Percentiles rank a stretch among this genome's conserved stretches.
These are phyloP conservation scores for Isichthys henryi DNA, from an alignment of 2,113 vertebrate genomes.

Conservation along the genomic window DNA sequence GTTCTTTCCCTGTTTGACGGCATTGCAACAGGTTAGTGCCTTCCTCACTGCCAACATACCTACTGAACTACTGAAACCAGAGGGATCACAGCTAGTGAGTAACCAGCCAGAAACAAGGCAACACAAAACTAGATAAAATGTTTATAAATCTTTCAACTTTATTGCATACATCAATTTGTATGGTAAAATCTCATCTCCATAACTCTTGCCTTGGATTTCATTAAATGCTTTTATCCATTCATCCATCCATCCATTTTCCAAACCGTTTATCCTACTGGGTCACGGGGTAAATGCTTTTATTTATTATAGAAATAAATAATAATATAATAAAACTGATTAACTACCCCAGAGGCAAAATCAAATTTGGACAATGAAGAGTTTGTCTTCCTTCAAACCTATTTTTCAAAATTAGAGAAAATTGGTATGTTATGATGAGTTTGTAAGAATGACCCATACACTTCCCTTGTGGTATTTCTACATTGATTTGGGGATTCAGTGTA, in stretches of 20 bases:
- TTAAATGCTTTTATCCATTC: not conserved
- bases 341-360: not conserved
- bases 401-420: not conserved
- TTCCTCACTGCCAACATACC: not conserved
- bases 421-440: not conserved
- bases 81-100: too few relatives aligned
- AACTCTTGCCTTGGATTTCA: not conserved
- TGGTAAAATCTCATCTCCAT: not conserved
- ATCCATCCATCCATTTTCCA: too few relatives aligned
- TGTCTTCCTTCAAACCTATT: not conserved
- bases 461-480: not conserved
- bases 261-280: too few relatives aligned
- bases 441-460: not conserved
- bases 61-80: too few relatives aligned
- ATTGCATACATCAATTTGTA: not conserved
- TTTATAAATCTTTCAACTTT: too few relatives aligned
- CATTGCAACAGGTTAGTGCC: constrained; percentile 76
- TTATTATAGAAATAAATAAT: not conserved
- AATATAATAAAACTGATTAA: not conserved
- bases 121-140: too few relatives aligned
- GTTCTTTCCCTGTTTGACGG: constrained; percentile 93
- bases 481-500: not conserved
- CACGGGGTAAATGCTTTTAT: not conserved
- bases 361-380: not conserved
- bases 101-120: too few relatives aligned